phyloP scores from a whole-genome alignment of 2,797 vertebrate species.

The Urosaurus nigricauda region DNA sequence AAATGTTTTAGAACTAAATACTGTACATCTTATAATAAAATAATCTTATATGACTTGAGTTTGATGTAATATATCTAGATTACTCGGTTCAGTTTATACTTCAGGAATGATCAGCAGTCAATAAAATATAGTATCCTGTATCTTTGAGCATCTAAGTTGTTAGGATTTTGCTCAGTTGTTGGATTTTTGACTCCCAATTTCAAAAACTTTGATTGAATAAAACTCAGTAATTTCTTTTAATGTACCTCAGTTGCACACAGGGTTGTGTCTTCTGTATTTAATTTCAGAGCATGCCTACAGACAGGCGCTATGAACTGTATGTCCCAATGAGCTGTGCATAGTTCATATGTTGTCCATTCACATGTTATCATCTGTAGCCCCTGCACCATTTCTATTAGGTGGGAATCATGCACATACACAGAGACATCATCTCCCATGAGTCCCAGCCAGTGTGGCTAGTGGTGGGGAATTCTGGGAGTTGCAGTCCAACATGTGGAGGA shows the following conservation, averaged over 20 bases:
- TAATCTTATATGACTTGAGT: conserved; percentile 45
- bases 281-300: conserved; percentile 77
- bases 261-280: conserved; percentile 75
- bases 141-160: conserved; percentile 65
- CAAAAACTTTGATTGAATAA: conserved; percentile 74
- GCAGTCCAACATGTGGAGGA: too few relatives aligned
- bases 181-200: conserved; percentile 31
- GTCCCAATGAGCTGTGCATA: conserved; percentile 58
- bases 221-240: conserved; percentile 47
- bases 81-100: conserved; percentile 59
- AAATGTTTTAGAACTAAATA: neutral
- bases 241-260: conserved; percentile 42
- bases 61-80: conserved; percentile 64
- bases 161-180: conserved; percentile 62
- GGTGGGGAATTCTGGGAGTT: too few relatives aligned
- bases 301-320: conserved; percentile 66
- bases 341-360: conserved; percentile 53
- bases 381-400: conserved; percentile 58
- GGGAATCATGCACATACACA: too few relatives aligned
- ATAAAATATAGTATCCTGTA: conserved; percentile 65
- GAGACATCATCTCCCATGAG: too few relatives aligned
- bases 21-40: conserved; percentile 30
- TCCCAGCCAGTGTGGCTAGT: too few relatives aligned
- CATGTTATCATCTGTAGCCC: conserved; percentile 25
- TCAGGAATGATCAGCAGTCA: conserved; percentile 60